Evolutionary conservation across 2,888 invertebrate species (phyloP).

Genomic region (Lochmaea crataegi): DNA sequence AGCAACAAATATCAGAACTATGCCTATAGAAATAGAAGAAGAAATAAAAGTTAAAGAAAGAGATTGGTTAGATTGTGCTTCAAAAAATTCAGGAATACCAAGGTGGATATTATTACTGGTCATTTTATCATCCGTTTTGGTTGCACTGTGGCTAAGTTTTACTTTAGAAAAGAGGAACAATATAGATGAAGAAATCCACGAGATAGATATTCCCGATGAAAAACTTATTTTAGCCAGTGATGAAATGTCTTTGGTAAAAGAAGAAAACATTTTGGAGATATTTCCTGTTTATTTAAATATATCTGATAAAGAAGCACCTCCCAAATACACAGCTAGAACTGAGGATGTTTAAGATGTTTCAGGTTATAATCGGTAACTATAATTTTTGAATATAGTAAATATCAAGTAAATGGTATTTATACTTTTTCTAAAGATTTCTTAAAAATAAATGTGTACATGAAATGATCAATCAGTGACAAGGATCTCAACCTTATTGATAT

Average conservation of each 20-base stretch:
- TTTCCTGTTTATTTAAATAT: conserved; percentile 34
- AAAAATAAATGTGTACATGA: conserved; percentile 10
- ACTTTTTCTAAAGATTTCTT: conserved; percentile 15
- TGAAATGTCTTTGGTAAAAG: conserved; percentile 41
- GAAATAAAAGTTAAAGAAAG: conserved; percentile 44
- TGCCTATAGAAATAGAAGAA: conserved; percentile 57
- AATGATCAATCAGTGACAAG: not conserved
- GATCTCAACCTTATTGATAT: too few species aligned
- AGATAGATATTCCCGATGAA: conserved; percentile 45
- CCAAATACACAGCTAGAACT: conserved; percentile 52
- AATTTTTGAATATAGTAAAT: conserved; percentile 11
- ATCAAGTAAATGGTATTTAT: conserved; percentile 17
- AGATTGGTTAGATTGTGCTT: conserved; percentile 63
- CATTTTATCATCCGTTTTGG: conserved; percentile 64
- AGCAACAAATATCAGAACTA: conserved; percentile 60
- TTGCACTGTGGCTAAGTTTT: conserved; percentile 67
- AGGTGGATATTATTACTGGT: conserved; percentile 64
- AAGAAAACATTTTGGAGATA: conserved; percentile 33
- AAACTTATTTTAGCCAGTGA: conserved; percentile 46
- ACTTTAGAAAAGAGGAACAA: conserved; percentile 54
- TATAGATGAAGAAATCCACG: conserved; percentile 42
- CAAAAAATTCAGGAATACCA: conserved; percentile 67
- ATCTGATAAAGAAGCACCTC: conserved; percentile 43
- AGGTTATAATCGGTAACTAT: not conserved
- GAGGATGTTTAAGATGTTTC: conserved; percentile 50